Base-by-base conservation (phyloP, 1,140 invertebrate genomes). In the Ganaspis sp. region DNA sequence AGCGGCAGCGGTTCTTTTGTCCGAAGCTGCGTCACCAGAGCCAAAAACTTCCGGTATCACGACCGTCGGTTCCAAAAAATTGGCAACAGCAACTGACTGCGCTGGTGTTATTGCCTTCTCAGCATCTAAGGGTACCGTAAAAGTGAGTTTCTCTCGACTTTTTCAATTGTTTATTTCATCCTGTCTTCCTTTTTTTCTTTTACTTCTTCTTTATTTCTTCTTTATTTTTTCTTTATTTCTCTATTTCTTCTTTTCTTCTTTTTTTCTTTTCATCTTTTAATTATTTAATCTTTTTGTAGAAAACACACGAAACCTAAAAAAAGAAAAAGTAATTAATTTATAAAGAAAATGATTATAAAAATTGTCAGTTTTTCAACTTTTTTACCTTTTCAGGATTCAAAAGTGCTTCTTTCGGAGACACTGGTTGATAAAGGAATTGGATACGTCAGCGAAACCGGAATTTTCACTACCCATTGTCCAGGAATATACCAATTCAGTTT, bases 401-500 rank as follows among this genome's bases (percentile, higher is more conserved):
- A 54, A 72, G 45, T 89, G 0, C 54, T 88, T 2, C 81, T 90
- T 40, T 69, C 83, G 5, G 80, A 90, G 72, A 90, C 89, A 17
- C 75, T 89, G 53, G 82, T 92, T 4, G 91, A 93, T 83, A 88
- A 90, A 77, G 91, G 91, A 53, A 90, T 92, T 19, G 92, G 91
- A 42, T 93, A 92, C 79, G 87, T 86, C 34, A 83, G 87, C 1
- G 87, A 92, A 71, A 91, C 90, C 6, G 92, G 92, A 26, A 90
- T 91, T 34, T 93, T 93, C 81, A 92, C 91, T 26, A 90, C 90
- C 0, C 90, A 92, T 77, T 93, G 92, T 80, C 92, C 92, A 15
- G 92, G 92, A 37, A 85, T 92, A 9, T 92, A 93, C 75, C 92
- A 92, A 75, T 92, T 93, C 81, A 90, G 90, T 38, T 92, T 92